These are phyloP conservation scores for Semibalanus balanoides DNA, from an alignment of 1,140 invertebrate genomes.

Conservation along the genomic window DNA sequence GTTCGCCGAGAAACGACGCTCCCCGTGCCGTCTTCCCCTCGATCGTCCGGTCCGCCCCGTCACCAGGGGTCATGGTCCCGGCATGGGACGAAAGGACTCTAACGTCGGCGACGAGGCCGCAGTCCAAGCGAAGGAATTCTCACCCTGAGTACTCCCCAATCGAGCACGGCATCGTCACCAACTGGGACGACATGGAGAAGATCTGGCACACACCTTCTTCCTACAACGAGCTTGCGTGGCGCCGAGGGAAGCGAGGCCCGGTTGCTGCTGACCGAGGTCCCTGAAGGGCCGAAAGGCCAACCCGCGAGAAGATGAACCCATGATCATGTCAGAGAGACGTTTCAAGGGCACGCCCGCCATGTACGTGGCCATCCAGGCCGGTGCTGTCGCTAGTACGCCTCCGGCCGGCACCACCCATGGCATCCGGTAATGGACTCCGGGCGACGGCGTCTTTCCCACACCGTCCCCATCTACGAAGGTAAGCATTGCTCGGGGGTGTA, in stretches of 20 bases:
- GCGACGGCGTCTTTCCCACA: constrained; percentile 77
- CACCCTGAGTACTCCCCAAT: constrained; percentile 90
- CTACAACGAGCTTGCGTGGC: constrained; percentile 90
- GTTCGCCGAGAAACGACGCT: no score
- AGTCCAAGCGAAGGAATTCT: constrained; percentile 86
- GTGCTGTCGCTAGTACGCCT: constrained; percentile 69
- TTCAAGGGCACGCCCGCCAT: constrained; percentile 46
- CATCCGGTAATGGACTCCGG: constrained; percentile 75
- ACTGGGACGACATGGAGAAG: constrained; percentile 97
- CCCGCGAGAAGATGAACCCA: constrained; percentile 70
- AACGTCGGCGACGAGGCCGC: constrained; percentile 96
- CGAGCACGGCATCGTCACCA: constrained; percentile 88
- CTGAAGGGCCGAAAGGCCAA: constrained; percentile 81
- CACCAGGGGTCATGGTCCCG: constrained; percentile 89
- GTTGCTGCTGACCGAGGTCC: constrained; percentile 73
- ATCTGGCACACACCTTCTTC: constrained; percentile 93
- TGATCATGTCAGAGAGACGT: constrained; percentile 45
- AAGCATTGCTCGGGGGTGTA: background rate
- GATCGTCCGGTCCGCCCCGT: constrained; percentile 81
- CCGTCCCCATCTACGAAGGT: constrained; percentile 75
- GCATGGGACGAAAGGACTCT: constrained; percentile 96
- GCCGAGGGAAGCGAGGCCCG: constrained; percentile 86
- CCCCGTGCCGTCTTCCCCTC: constrained; percentile 92
- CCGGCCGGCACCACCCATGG: constrained; percentile 82
- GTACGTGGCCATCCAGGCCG: constrained; percentile 69